Evolutionary conservation across 2,113 vertebrate species (phyloP).

Genomic region (Bufo bufo): DNA sequence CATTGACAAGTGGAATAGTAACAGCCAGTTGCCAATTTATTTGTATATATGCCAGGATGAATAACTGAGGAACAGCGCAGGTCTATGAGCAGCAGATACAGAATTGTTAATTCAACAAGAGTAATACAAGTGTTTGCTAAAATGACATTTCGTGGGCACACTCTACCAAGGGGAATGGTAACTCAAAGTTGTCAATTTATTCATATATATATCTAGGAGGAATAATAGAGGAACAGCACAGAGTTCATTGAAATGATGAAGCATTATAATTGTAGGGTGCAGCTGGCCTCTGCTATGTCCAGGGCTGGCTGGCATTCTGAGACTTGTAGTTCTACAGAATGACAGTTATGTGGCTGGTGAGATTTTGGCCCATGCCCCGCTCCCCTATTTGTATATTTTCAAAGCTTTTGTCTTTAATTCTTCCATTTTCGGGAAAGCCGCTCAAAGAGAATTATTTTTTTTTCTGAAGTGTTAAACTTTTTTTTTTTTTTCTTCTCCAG

Average conservation of each 20-base stretch:
- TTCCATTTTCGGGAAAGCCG: constrained; percentile 47
- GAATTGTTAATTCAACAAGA: too few species aligned
- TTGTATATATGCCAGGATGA: too few species aligned
- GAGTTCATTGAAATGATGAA: not conserved
- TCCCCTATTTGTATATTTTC: constrained; percentile 36
- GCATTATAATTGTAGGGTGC: not conserved
- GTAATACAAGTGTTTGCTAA: too few species aligned
- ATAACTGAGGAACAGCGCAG: too few species aligned
- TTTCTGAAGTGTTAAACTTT: constrained; percentile 61
- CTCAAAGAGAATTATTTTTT: constrained; percentile 53
- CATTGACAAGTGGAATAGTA: too few species aligned
- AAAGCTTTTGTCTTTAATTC: constrained; percentile 39
- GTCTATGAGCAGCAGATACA: too few species aligned
- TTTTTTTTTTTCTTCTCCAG: constrained; percentile 58
- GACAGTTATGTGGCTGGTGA: not conserved
- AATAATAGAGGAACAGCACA: not conserved
- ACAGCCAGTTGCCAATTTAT: too few species aligned
- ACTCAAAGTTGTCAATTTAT: too few species aligned
- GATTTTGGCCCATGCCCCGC: not conserved
- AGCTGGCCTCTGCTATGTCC: not conserved
- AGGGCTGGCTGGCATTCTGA: not conserved
- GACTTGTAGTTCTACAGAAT: not conserved
- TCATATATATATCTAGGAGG: too few species aligned
- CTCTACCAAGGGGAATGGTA: too few species aligned
- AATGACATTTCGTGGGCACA: too few species aligned